Conservation (phyloP, 2,797 vertebrate species). For the Phalanger gymnotis region DNA sequence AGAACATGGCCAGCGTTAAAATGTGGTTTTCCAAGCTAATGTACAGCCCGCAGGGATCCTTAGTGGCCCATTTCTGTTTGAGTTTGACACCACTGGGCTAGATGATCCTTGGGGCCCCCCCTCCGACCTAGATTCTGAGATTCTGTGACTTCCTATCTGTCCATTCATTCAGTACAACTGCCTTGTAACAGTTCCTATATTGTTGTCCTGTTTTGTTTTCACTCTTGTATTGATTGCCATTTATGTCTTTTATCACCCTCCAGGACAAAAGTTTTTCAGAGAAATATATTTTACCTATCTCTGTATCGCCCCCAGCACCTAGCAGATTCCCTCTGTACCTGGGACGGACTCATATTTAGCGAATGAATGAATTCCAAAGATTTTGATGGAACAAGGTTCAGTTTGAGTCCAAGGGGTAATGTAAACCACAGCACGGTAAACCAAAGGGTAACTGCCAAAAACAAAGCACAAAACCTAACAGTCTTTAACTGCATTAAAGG, state of each 20-base stretch:
- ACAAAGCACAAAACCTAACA: neutral
- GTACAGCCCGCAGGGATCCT: neutral
- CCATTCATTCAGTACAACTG: neutral
- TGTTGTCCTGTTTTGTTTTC: neutral
- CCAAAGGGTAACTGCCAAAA: neutral
- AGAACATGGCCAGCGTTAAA: neutral
- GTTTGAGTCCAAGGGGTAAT: neutral
- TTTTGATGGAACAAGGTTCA: neutral
- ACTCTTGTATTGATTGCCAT: neutral
- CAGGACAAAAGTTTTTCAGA: neutral
- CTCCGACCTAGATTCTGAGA: neutral
- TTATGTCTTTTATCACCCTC: neutral
- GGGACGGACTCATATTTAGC: neutral
- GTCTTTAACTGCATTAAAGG: neutral
- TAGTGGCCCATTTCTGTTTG: neutral
- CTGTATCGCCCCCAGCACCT: neutral
- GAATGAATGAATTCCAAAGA: neutral
- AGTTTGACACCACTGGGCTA: neutral
- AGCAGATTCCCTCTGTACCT: neutral
- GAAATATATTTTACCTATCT: neutral
- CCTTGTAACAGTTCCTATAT: neutral
- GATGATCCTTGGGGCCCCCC: neutral
- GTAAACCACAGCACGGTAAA: neutral
- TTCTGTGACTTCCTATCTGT: neutral
- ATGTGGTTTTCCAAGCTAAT: neutral